phyloP scores from a whole-genome alignment of 2,797 vertebrate genomes.

The Sorex maritimensis region DNA sequence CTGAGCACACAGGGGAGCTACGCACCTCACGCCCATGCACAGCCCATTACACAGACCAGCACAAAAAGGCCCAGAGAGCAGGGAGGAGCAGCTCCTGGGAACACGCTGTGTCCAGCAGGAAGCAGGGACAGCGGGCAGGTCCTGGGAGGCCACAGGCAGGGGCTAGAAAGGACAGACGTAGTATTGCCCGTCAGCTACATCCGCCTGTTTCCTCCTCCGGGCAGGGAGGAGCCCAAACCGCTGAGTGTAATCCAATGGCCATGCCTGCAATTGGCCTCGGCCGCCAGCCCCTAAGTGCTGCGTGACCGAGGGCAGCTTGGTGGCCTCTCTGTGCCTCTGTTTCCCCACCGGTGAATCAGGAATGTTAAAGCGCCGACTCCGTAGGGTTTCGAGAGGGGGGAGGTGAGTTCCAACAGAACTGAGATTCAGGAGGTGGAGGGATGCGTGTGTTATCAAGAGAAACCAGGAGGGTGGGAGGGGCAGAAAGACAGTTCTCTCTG shows the following conservation, averaged over 20 bases:
- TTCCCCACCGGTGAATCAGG: background rate
- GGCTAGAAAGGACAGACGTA: too few relatives aligned
- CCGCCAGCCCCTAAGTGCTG: background rate
- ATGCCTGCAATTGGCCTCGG: background rate
- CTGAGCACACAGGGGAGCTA: too few relatives aligned
- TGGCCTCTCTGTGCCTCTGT: slow-evolving; percentile 7
- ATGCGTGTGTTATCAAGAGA: too few relatives aligned
- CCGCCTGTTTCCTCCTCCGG: too few relatives aligned
- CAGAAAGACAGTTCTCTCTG: background rate
- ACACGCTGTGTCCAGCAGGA: too few relatives aligned
- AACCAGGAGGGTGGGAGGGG: background rate
- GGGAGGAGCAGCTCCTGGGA: too few relatives aligned
- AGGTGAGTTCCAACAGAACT: background rate
- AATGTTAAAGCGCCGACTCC: background rate
- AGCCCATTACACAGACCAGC: too few relatives aligned
- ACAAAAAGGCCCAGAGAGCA: too few relatives aligned
- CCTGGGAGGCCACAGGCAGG: too few relatives aligned
- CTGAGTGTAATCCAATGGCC: background rate
- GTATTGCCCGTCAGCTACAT: too few relatives aligned
- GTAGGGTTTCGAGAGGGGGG: background rate
- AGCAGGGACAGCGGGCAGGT: too few relatives aligned
- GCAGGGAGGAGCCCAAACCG: background rate
- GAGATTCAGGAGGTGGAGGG: background rate
- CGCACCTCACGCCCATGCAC: too few relatives aligned
- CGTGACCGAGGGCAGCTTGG: background rate